Evolutionary conservation across 2,888 invertebrate species (phyloP), one percentile per base, ranked within the genome.

Genomic region (Sialis fuliginosa): DNA sequence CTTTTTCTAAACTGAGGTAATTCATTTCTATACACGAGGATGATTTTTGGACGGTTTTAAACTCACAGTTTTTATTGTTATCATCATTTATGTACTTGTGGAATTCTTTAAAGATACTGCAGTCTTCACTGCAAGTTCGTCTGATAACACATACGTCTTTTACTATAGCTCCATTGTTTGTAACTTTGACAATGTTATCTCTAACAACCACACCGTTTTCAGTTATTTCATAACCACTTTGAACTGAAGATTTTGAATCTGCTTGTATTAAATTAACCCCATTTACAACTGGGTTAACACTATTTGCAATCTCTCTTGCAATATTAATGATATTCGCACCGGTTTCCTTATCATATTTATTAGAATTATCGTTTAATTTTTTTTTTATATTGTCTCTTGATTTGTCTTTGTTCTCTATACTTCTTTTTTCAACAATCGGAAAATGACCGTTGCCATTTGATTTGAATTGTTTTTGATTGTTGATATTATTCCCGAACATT

Each of bases 1-100:
- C 51, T n/a, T 51, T 48, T 37, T 39, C 46, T 47, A 34, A 33
- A n/a, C 39, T 42, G 13, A 33, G 33, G 42, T 47, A 33, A 10
- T 39, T 45, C 39, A 39, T 45, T n/a, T 45, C 45, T 22, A 39
- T 40, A 39, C 45, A 45, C 10, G 45, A 45, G 8, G n/a, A 10
- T 32, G 45, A 45, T 39, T 45, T 45, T 31, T 45, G 39, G 12
- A 39, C 39, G 33, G 31, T 22, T 10, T 10, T 45, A 39, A 39
- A 32, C 9, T 10, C 39, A n/a, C 37, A 5, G 10, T 6, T 12
- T 6, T 37, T 12, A 12, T 37, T 37, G 6, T 10, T 37, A 6
- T 8, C 37, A 8, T 37, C 37, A 22, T 30, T 39, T 12, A 30
- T 13, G 13, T 33, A 13, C 8, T 33, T 35, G 13, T n/a, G 9